Percentiles rank a stretch among this genome's conserved stretches.
Conservation (phyloP, 2,888 invertebrate species). For the Drosophila nigricruria region DNA sequence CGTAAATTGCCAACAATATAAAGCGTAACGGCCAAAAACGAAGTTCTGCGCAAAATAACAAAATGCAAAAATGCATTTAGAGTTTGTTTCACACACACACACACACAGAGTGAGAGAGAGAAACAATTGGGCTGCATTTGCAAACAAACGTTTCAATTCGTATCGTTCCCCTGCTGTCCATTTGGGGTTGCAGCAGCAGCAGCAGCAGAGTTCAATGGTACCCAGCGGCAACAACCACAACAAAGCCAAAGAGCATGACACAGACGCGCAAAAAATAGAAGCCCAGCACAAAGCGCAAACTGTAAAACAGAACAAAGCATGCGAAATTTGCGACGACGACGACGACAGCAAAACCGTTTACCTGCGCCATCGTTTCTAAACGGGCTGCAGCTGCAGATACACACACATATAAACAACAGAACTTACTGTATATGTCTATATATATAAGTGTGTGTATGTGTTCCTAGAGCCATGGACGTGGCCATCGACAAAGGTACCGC, state of each 20-base stretch:
- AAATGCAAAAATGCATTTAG: constrained; percentile 48
- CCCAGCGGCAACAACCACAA: constrained; percentile 64
- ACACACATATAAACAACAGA: constrained; percentile 18
- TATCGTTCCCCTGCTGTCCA: constrained; percentile 54
- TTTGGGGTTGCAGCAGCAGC: constrained; percentile 64
- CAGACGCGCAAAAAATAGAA: constrained; percentile 54
- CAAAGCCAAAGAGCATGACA: constrained; percentile 69
- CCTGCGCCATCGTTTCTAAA: constrained; percentile 59
- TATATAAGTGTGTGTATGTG: constrained; percentile 3
- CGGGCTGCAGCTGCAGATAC: constrained; percentile 62
- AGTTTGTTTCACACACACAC: constrained; percentile 28
- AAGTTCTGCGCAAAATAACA: constrained; percentile 28
- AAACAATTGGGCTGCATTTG: constrained; percentile 19
- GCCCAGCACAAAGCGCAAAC: constrained; percentile 58
- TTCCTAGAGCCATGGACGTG: constrained; percentile 49
- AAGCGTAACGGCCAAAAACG: constrained; percentile 19
- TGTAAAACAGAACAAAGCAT: constrained; percentile 67
- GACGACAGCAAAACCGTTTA: constrained; percentile 55
- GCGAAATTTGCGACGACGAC: constrained; percentile 48
- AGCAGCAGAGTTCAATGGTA: constrained; percentile 74
- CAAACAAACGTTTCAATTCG: constrained; percentile 59
- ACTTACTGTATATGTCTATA: background rate
- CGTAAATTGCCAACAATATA: constrained; percentile 16
- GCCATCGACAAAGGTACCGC: constrained; percentile 55
- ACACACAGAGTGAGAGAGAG: background rate